A percentile compares a stretch with the other conserved stretches of the same genome.
Evolutionary conservation across 2,888 invertebrate genomes (phyloP).

Genomic region (Stenoptilia bipunctidactyla): DNA sequence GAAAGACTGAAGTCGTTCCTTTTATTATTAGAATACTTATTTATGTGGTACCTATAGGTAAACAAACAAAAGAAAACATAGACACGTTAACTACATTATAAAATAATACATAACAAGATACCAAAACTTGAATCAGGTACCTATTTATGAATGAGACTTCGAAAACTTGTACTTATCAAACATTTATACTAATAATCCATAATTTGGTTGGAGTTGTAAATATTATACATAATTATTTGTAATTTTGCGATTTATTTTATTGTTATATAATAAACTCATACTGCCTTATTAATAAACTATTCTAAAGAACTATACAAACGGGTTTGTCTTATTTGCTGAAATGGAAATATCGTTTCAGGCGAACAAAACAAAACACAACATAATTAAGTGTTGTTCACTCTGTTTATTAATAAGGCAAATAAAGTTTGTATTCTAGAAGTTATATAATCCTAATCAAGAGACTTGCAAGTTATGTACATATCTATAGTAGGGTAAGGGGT

Average conservation of each 20-base stretch:
- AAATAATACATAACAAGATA: not conserved
- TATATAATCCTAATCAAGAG: constrained; percentile 56
- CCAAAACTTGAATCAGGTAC: not conserved
- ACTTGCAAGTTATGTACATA: constrained; percentile 67
- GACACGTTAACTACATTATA: too few relatives aligned
- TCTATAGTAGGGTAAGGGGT: constrained; percentile 56
- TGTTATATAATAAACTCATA: too few relatives aligned
- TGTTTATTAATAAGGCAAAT: too few relatives aligned
- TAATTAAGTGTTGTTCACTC: too few relatives aligned
- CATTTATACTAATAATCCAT: not conserved
- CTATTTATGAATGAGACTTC: too few relatives aligned
- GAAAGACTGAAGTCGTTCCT: not conserved
- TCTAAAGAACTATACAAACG: too few relatives aligned
- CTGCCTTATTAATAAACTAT: too few relatives aligned
- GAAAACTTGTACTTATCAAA: too few relatives aligned
- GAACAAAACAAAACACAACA: too few relatives aligned
- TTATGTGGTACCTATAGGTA: not conserved
- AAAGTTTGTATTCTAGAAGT: constrained; percentile 57
- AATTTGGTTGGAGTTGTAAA: constrained; percentile 48
- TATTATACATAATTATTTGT: constrained; percentile 58
- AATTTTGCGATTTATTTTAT: constrained; percentile 24
- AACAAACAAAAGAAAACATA: too few relatives aligned
- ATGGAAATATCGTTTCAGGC: too few relatives aligned
- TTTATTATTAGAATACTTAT: not conserved
- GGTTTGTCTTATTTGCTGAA: too few relatives aligned